Percentiles rank a stretch among this genome's conserved stretches.
These are phyloP conservation scores for Tiaroga cobitis DNA, from an alignment of 2,797 vertebrate species.

Conservation along the genomic window DNA sequence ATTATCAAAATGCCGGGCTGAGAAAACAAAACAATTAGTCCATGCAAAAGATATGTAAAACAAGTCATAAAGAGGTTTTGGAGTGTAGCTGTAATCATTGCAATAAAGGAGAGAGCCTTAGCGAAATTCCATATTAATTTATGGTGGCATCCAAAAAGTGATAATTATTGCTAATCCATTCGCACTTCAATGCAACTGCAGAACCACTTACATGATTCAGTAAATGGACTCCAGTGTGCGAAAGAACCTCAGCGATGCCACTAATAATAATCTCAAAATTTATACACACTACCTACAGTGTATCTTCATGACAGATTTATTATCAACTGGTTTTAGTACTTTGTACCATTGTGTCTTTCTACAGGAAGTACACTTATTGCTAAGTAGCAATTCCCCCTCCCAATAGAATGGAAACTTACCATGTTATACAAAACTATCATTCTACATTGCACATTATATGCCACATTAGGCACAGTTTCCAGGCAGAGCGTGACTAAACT, in stretches of 20 bases:
- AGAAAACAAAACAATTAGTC: slow-evolving; percentile 39
- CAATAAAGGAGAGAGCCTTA: neutral
- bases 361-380: no score
- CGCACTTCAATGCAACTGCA: neutral
- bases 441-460: neutral
- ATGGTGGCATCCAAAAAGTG: neutral
- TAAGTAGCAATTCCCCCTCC: neutral
- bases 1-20: slow-evolving; percentile 39
- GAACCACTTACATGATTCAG: neutral
- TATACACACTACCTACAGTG: neutral
- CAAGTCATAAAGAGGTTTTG: neutral
- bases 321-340: neutral
- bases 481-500: neutral
- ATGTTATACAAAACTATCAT: neutral
- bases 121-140: neutral
- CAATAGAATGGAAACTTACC: neutral
- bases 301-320: neutral
- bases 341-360: no score
- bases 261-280: slow-evolving; percentile 5
- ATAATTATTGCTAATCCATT: slow-evolving; percentile 17
- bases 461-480: neutral
- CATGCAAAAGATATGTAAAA: slow-evolving; percentile 19
- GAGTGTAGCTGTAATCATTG: neutral
- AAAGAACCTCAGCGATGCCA: neutral
- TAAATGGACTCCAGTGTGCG: neutral